Evolutionary conservation across 2,888 invertebrate genomes (phyloP).

Genomic region (Chrysodeixis includens): DNA sequence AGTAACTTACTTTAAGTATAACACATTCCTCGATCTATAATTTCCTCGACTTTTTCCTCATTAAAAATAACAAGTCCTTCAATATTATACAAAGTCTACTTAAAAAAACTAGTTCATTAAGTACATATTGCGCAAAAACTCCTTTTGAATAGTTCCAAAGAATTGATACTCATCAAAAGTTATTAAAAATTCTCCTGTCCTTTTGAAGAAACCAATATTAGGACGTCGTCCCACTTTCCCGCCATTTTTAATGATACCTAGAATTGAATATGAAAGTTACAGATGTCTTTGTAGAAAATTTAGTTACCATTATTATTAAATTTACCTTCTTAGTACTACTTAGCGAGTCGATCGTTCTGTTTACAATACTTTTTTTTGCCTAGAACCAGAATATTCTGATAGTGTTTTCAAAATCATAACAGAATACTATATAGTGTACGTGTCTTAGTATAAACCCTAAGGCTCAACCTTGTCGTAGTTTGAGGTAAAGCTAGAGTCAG

Average conservation of each 20-base stretch:
- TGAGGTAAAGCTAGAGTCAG: too few relatives aligned
- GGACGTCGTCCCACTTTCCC: constrained; percentile 23
- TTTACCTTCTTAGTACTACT: too few relatives aligned
- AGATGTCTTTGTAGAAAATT: constrained; percentile 7
- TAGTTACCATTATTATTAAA: too few relatives aligned
- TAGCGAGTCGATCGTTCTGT: too few relatives aligned
- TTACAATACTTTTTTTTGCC: too few relatives aligned
- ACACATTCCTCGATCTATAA: too few relatives aligned
- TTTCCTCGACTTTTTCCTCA: background rate
- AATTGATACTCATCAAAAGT: constrained; percentile 23
- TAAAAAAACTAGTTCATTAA: background rate
- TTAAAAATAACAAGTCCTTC: background rate
- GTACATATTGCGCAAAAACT: constrained; percentile 8
- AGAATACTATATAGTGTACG: too few relatives aligned
- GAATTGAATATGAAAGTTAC: constrained; percentile 27
- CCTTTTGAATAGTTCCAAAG: constrained; percentile 18
- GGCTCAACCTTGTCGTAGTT: too few relatives aligned
- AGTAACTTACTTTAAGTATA: too few relatives aligned
- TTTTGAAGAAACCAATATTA: constrained; percentile 30
- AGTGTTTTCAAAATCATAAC: too few relatives aligned
- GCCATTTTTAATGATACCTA: constrained; percentile 35
- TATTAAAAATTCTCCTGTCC: constrained; percentile 30
- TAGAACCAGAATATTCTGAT: too few relatives aligned
- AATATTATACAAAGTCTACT: background rate
- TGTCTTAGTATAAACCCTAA: too few relatives aligned